Evolutionary conservation across 2,113 vertebrate species (phyloP).

Genomic region (Romanogobio albipinnatus): DNA sequence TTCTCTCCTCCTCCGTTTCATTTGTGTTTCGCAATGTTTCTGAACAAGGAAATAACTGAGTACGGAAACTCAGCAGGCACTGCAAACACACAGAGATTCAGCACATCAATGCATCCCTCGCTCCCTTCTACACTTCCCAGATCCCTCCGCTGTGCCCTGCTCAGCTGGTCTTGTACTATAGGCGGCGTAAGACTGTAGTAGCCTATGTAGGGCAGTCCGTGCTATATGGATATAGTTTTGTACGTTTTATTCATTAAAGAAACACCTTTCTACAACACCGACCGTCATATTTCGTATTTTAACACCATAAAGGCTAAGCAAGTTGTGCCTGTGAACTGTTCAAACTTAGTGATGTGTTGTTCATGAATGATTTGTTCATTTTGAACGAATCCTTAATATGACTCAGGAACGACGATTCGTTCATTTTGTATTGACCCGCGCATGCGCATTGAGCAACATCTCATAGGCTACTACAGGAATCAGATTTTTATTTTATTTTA

Average conservation of each 20-base stretch:
- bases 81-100: neutral
- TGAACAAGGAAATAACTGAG: slow-evolving; percentile 1
- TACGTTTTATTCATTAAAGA: neutral
- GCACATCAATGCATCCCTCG: neutral
- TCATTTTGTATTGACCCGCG: no score
- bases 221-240: neutral
- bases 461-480: no score
- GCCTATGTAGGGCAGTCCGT: neutral
- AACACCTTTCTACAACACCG: neutral
- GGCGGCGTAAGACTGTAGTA: neutral
- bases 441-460: no score
- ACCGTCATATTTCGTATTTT: neutral
- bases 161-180: neutral
- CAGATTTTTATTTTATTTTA: no score
- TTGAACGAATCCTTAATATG: no score
- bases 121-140: neutral
- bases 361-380: no score
- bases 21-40: neutral
- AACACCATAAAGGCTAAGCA: neutral
- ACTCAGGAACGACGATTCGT: no score
- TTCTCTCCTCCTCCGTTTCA: neutral
- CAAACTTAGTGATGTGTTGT: no score
- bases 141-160: neutral
- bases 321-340: neutral
- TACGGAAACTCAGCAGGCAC: neutral